These are phyloP conservation scores for Phodopus roborovskii DNA, from an alignment of 2,113 vertebrate species.

Conservation along the genomic window DNA sequence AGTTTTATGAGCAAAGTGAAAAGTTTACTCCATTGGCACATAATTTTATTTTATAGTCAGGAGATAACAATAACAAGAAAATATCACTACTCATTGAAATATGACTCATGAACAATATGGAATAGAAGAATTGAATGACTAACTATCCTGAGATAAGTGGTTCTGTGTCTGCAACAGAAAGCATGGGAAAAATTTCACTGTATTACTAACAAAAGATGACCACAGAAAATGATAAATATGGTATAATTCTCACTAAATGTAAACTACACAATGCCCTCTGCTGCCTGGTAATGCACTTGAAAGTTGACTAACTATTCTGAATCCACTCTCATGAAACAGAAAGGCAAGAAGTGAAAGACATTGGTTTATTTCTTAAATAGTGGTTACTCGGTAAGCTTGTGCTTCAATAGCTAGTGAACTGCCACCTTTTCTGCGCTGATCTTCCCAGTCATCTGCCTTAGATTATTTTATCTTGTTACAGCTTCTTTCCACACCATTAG, in stretches of 20 bases:
- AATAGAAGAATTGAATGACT: slow-evolving; percentile 53
- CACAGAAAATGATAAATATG: slow-evolving; percentile 1
- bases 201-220: background rate
- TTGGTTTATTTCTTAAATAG: slow-evolving; percentile 44
- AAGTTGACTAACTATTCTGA: slow-evolving; percentile 42
- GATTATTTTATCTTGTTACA: slow-evolving; percentile 45
- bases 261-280: background rate
- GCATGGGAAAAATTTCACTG: background rate
- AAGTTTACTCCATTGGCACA: slow-evolving; percentile 70
- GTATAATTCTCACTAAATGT: background rate
- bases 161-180: slow-evolving; percentile 25
- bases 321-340: background rate
- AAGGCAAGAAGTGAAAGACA: slow-evolving; percentile 32
- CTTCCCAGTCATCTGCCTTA: slow-evolving; percentile 7
- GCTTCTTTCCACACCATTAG: background rate
- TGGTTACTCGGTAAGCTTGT: background rate
- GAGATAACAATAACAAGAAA: slow-evolving; percentile 75
- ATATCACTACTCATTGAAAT: slow-evolving; percentile 66
- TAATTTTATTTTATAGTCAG: slow-evolving; percentile 72
- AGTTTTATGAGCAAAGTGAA: slow-evolving; percentile 69
- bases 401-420: slow-evolving; percentile 44
- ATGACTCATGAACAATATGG: slow-evolving; percentile 40
- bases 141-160: slow-evolving; percentile 52
- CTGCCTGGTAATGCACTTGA: background rate
- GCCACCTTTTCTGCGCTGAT: slow-evolving; percentile 10